Base-by-base conservation (phyloP, 2,797 vertebrate genomes). In the Alosa sapidissima region DNA sequence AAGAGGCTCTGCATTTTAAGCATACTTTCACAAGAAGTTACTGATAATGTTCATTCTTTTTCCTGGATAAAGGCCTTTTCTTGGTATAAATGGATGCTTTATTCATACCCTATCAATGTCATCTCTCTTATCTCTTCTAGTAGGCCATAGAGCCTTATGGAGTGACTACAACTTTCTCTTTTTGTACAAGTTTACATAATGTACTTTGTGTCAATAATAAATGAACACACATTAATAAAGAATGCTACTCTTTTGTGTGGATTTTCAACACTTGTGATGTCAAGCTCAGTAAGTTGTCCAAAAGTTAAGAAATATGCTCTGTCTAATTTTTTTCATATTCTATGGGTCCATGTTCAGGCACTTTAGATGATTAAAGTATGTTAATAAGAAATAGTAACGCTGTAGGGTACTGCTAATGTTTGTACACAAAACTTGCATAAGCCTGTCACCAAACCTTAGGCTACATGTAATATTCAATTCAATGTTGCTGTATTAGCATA, bases 171-270 rank as follows among this genome's bases (percentile, higher is more conserved):
- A 78, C 72, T 78, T 78, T 45, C 72, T 78, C 72, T 78, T 78
- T 72, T 78, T 78, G 72, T 78, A 78, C 72, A 78, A 78, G 72
- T 78, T 78, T 47, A 78, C 72, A 78, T 45, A 47, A 78, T 78
- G 72, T 78, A 78, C 72, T 47, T 45, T 78, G 72, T 78, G 72
- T 45, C 41, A 78, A 78, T 78, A 78, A 78, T 78, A 78, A 78
- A 78, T 78, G 41, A 78, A 47, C 36, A 78, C 41, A 45, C 16
- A 47, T 78, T 78, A 47, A 78, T 78, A 47, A 78, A 78, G 58
- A 47, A 75, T 47, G 36, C 16, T 6, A 47, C 6, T 78, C 16
- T 47, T 75, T 75, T 45, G 14, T 75, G 7, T 45, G 8, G 0
- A 19, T 24, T 62, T 21, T 58, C n/a, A 62, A 62, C 58, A 24